Percentiles rank a stretch among this genome's conserved stretches.
Evolutionary conservation across 2,888 invertebrate genomes (phyloP).

Genomic region (Aporophyla lueneburgensis): DNA sequence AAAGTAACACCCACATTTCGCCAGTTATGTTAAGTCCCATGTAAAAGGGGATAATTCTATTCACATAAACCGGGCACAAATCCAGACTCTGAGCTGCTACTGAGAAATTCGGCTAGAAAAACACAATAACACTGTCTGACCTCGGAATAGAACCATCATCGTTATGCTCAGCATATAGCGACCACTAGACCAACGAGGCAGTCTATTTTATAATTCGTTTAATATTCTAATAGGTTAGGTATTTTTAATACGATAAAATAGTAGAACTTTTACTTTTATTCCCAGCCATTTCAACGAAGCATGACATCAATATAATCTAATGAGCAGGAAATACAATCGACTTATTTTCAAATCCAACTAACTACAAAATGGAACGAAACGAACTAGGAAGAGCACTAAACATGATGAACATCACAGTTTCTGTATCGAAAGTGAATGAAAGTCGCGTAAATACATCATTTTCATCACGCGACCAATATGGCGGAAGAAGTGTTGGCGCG

Average conservation of each 20-base stretch:
- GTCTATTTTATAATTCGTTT: background rate
- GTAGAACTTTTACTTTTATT: background rate
- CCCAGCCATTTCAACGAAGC: constrained; percentile 18
- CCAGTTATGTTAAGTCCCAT: background rate
- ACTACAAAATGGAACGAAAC: constrained; percentile 64
- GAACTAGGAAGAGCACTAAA: constrained; percentile 74
- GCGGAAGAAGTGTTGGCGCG: constrained; percentile 87
- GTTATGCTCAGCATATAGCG: background rate
- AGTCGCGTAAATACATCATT: constrained; percentile 88
- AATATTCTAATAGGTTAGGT: background rate
- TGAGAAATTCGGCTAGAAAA: background rate
- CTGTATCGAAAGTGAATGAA: constrained; percentile 88
- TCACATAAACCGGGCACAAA: background rate
- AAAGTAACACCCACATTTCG: background rate
- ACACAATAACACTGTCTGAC: too few species aligned
- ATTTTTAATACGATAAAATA: background rate
- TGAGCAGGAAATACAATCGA: constrained; percentile 54
- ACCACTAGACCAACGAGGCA: background rate
- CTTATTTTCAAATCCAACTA: constrained; percentile 51
- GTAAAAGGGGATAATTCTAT: background rate
- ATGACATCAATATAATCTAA: constrained; percentile 26
- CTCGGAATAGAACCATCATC: too few species aligned
- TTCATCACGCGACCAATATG: constrained; percentile 88
- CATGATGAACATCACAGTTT: constrained; percentile 78
- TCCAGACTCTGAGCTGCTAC: background rate